Conservation (phyloP, 2,113 vertebrate genomes). For the Platycercus adscitus region DNA sequence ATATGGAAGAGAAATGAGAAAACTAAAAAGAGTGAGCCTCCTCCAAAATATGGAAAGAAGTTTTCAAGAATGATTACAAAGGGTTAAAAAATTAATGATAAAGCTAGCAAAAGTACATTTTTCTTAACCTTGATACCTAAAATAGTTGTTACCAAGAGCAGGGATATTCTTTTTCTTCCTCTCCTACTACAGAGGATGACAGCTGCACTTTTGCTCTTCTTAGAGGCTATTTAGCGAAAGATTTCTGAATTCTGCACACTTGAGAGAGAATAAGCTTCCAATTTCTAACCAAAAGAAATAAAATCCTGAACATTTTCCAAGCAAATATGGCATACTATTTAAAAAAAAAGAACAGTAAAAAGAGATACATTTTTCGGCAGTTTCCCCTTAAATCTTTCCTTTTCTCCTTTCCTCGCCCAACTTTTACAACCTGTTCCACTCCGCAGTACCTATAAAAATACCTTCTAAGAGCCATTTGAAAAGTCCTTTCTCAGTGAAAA, state of each 20-base stretch:
- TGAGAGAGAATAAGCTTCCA: neutral
- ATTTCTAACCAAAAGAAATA: neutral
- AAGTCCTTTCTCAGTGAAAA: neutral
- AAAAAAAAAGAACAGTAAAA: neutral
- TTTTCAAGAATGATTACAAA: neutral
- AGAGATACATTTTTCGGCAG: neutral
- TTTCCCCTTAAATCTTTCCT: slow-evolving; percentile 2
- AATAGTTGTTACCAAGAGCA: neutral
- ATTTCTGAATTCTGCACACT: neutral
- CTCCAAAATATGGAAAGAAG: neutral
- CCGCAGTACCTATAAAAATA: neutral
- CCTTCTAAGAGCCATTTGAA: neutral
- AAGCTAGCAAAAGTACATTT: neutral
- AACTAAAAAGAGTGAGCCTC: neutral
- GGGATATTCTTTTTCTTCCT: neutral
- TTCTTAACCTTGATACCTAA: neutral
- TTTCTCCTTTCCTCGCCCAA: neutral
- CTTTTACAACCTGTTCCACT: slow-evolving; percentile 23
- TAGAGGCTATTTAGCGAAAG: neutral
- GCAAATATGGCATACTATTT: neutral
- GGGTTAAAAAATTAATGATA: neutral
- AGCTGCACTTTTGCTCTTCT: neutral
- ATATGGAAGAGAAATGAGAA: neutral
- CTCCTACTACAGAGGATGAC: neutral
- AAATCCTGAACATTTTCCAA: neutral